Evolutionary conservation across 2,888 invertebrate species (phyloP).

Genomic region (Lingula anatina): DNA sequence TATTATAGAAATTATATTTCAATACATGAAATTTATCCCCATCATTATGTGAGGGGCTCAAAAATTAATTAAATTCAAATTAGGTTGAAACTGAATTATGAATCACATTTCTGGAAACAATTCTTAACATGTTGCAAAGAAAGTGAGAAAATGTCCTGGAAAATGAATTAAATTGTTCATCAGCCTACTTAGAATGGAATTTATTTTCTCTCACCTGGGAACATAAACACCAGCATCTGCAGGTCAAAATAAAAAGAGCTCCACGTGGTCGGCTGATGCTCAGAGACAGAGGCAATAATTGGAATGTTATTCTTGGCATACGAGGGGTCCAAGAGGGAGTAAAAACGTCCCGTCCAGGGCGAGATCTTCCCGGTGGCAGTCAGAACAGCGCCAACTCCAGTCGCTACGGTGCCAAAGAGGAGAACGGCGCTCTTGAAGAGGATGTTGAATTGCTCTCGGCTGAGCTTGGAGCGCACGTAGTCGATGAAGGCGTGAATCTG

Average conservation of each 20-base stretch:
- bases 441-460: constrained; percentile 75
- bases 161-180: too few relatives aligned
- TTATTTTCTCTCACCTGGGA: constrained; percentile 61
- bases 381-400: constrained; percentile 58
- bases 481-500: constrained; percentile 91
- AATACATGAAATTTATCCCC: too few relatives aligned
- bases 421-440: constrained; percentile 47
- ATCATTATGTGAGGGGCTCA: too few relatives aligned
- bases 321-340: constrained; percentile 90
- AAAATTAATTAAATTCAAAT: too few relatives aligned
- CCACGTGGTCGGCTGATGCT: constrained; percentile 99
- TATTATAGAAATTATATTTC: too few relatives aligned
- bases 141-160: too few relatives aligned
- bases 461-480: constrained; percentile 79
- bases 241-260: constrained; percentile 97
- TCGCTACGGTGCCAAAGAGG: constrained; percentile 61
- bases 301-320: constrained; percentile 99
- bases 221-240: constrained; percentile 90
- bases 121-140: too few relatives aligned
- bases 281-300: constrained; percentile 94
- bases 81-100: too few relatives aligned
- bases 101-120: too few relatives aligned
- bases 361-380: constrained; percentile 89
- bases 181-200: too few relatives aligned
- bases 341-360: constrained; percentile 97